These are phyloP conservation scores for Copidosoma aretas DNA, from an alignment of 2,888 invertebrate genomes.

Conservation along the genomic window DNA sequence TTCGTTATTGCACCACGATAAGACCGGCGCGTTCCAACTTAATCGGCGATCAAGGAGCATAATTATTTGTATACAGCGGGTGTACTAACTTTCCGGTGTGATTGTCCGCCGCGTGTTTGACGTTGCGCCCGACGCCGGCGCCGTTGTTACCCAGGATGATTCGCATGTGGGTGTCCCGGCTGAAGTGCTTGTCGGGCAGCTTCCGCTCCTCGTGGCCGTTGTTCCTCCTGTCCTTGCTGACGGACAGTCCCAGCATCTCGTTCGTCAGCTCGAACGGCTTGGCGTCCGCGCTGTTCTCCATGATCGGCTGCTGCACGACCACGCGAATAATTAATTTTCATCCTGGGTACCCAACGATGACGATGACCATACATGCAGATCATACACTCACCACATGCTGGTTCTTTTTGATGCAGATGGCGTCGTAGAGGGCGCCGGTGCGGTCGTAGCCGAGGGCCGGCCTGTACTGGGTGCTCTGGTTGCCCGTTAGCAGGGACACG, in stretches of 20 bases:
- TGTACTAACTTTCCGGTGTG: conserved; percentile 32
- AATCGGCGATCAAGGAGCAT: no score
- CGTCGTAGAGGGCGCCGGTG: conserved; percentile 57
- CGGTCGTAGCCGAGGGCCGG: conserved; percentile 54
- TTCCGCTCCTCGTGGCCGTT: conserved; percentile 54
- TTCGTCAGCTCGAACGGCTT: conserved; percentile 60
- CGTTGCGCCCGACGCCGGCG: conserved; percentile 59
- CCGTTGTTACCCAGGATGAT: conserved; percentile 76
- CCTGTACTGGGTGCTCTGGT: conserved; percentile 58
- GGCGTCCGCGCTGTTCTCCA: conserved; percentile 53
- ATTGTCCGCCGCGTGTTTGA: conserved; percentile 55
- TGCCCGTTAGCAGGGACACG: conserved; percentile 56
- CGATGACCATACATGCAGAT: no score
- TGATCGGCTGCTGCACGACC: conserved; percentile 46
- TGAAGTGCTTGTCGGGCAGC: conserved; percentile 81
- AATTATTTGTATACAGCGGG: background rate
- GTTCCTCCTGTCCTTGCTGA: conserved; percentile 44
- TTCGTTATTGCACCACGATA: no score
- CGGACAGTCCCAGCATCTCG: conserved; percentile 58
- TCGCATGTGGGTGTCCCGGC: conserved; percentile 89
- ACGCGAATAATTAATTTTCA: background rate
- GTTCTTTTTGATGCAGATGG: conserved; percentile 55
- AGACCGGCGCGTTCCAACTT: no score
- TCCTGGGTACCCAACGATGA: no score
- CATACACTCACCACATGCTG: conserved; percentile 30